Evolutionary conservation across 2,113 vertebrate genomes (phyloP).

Genomic region (Scatophagus argus): DNA sequence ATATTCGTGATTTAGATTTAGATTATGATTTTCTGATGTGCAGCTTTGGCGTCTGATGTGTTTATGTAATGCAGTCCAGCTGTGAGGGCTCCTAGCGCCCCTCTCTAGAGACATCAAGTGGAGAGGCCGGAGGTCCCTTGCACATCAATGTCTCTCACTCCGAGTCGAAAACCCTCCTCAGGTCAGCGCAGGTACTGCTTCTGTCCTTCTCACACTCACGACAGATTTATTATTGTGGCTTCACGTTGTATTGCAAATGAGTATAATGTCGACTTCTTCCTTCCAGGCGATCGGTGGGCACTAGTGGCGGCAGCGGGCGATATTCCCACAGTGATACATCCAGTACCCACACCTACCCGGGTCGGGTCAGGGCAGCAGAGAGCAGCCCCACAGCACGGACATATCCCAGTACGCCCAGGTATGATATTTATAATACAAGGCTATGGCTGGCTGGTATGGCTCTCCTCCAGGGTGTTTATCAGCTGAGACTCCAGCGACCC

Average conservation of each 20-base stretch:
- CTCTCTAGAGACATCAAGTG: slow-evolving; percentile 55
- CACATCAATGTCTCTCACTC: slow-evolving; percentile 82
- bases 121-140: slow-evolving; percentile 38
- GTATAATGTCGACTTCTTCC: slow-evolving; percentile 20
- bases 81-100: slow-evolving; percentile 56
- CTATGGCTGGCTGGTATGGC: too few species aligned
- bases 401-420: slow-evolving; percentile 83
- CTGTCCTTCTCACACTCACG: slow-evolving; percentile 41
- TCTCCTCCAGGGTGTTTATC: background rate
- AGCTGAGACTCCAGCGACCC: slow-evolving; percentile 20
- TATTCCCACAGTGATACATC: slow-evolving; percentile 89
- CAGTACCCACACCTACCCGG: slow-evolving; percentile 91
- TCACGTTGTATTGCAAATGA: background rate
- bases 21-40: background rate
- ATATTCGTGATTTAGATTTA: background rate
- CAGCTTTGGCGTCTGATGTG: background rate
- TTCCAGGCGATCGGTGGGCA: slow-evolving; percentile 90
- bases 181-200: slow-evolving; percentile 90
- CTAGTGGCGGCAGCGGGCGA: slow-evolving; percentile 85
- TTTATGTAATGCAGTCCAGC: slow-evolving; percentile 38
- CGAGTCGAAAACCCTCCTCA: slow-evolving; percentile 87
- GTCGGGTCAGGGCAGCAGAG: slow-evolving; percentile 90
- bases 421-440: background rate
- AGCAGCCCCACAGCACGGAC: slow-evolving; percentile 91
- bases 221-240: background rate